These are phyloP conservation scores for Phengaris alcon DNA, from an alignment of 2,888 invertebrate species.

Conservation along the genomic window DNA sequence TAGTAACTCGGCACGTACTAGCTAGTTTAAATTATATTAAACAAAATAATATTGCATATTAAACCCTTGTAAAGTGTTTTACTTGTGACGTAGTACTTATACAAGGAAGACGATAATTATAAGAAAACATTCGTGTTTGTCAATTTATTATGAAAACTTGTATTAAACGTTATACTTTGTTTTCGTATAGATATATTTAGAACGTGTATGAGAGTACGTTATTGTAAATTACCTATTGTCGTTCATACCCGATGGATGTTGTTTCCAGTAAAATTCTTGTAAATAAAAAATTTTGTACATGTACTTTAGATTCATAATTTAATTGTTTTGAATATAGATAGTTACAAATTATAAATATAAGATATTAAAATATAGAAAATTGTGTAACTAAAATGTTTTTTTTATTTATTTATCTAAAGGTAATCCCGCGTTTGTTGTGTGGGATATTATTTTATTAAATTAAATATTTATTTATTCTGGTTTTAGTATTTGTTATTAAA, in stretches of 20 bases:
- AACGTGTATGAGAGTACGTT: slow-evolving; percentile 38
- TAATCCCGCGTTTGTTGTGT: too few relatives aligned
- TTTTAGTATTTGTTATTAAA: too few relatives aligned
- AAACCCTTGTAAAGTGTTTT: slow-evolving; percentile 17
- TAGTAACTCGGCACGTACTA: neutral
- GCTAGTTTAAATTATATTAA: neutral
- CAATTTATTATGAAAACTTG: slow-evolving; percentile 36
- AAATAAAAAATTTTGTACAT: slow-evolving; percentile 78
- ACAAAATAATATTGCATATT: slow-evolving; percentile 14
- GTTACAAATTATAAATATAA: slow-evolving; percentile 74
- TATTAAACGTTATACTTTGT: slow-evolving; percentile 37
- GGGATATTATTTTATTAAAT: too few relatives aligned
- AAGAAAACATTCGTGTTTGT: slow-evolving; percentile 38
- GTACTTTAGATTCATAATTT: slow-evolving; percentile 67
- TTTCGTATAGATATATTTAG: slow-evolving; percentile 40
- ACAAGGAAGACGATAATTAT: slow-evolving; percentile 27
- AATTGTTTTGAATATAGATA: slow-evolving; percentile 69
- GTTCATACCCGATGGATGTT: slow-evolving; percentile 60
- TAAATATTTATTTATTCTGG: too few relatives aligned
- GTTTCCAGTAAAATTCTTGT: slow-evolving; percentile 69
- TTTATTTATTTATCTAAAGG: slow-evolving; percentile 34
- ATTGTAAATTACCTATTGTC: slow-evolving; percentile 59
- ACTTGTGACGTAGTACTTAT: slow-evolving; percentile 28
- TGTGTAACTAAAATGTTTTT: slow-evolving; percentile 49
- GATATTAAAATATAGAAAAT: slow-evolving; percentile 72